Conservation (phyloP, 2,113 vertebrate species). For the Tauraco erythrolophus region DNA sequence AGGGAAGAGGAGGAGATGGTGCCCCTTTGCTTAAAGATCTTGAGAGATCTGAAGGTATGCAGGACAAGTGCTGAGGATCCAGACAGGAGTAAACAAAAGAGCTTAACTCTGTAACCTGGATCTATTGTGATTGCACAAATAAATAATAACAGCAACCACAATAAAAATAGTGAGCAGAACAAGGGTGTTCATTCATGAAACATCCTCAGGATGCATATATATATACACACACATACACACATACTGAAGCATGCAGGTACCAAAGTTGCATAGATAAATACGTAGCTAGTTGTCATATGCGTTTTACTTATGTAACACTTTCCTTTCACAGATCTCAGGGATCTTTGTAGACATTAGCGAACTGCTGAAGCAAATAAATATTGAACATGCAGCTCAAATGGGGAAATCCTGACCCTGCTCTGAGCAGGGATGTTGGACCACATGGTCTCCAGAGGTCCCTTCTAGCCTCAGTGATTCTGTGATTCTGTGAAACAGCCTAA, state of each 20-base stretch:
- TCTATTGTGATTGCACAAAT: not conserved
- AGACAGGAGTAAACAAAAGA: not conserved
- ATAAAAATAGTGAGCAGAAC: not conserved
- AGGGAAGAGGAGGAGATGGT: not conserved
- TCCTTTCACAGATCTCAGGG: not conserved
- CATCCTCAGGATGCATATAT: not conserved
- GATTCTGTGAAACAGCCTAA: not conserved
- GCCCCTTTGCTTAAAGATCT: not conserved
- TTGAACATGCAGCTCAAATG: not conserved
- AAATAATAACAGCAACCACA: not conserved
- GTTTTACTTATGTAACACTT: not conserved
- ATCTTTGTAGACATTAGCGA: not conserved
- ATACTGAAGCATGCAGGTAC: not conserved
- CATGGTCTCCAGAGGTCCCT: not conserved
- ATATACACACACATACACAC: not conserved
- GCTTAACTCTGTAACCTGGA: not conserved
- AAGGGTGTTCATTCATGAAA: not conserved
- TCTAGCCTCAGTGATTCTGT: not conserved
- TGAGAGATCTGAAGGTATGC: not conserved
- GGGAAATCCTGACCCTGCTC: not conserved
- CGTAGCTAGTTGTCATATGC: not conserved
- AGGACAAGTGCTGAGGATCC: not conserved
- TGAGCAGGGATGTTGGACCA: not conserved
- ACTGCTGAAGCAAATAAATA: not conserved
- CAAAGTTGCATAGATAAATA: not conserved